Evolutionary conservation across 2,797 vertebrate species (phyloP).

Genomic region (Chaetodon trifasciatus): DNA sequence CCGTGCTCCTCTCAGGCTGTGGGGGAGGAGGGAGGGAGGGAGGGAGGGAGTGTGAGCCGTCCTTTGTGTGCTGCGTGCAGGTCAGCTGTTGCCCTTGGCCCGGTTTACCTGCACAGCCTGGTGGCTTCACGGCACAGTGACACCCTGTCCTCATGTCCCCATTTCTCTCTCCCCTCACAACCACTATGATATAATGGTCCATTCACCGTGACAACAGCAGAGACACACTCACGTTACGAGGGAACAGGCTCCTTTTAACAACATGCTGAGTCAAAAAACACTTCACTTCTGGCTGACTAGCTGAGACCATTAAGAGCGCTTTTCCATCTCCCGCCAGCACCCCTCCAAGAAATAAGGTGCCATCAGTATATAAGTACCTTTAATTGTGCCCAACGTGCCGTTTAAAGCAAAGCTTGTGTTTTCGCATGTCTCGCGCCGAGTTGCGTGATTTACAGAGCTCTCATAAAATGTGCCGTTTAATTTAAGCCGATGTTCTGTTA

Average conservation of each 20-base stretch:
- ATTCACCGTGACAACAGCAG: constrained; percentile 61
- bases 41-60: constrained; percentile 24
- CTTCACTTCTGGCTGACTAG: constrained; percentile 29
- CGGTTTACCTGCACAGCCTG: constrained; percentile 46
- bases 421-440: constrained; percentile 58
- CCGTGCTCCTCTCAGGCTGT: constrained; percentile 7
- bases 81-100: constrained; percentile 77
- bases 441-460: constrained; percentile 71
- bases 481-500: constrained; percentile 74
- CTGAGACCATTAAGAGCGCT: constrained; percentile 40
- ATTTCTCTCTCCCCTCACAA: constrained; percentile 22
- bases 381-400: constrained; percentile 65
- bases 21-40: neutral
- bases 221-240: constrained; percentile 25
- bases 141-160: constrained; percentile 60
- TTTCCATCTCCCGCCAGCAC: constrained; percentile 52
- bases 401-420: constrained; percentile 65
- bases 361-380: constrained; percentile 56
- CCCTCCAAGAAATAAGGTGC: constrained; percentile 55
- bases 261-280: constrained; percentile 52
- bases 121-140: constrained; percentile 64
- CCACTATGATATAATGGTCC: constrained; percentile 50
- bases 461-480: constrained; percentile 77
- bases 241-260: constrained; percentile 42
- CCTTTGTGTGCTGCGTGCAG: constrained; percentile 64